These are phyloP conservation scores for Heteractis magnifica DNA, from an alignment of 92 coral and sea anemone genomes.

Conservation along the genomic window DNA sequence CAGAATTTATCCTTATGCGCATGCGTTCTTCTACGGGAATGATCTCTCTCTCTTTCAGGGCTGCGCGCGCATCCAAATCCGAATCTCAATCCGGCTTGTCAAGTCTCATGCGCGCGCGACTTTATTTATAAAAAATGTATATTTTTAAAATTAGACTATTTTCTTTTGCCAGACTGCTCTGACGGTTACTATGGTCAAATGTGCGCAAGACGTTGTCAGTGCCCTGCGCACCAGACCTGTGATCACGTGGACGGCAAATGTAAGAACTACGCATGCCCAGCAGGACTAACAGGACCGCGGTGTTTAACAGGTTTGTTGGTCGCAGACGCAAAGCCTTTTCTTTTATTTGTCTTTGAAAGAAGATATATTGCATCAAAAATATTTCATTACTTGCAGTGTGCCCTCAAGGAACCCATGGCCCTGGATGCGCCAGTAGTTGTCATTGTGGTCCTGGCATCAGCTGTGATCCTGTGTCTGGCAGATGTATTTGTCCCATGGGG, in stretches of 20 bases:
- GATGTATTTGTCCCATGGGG: slow-evolving; percentile 74
- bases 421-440: slow-evolving; percentile 58
- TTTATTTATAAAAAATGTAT: too few relatives aligned
- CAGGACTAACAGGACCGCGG: slow-evolving; percentile 51
- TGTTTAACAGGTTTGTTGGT: slow-evolving; percentile 47
- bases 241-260: slow-evolving; percentile 66
- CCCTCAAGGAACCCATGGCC: slow-evolving; percentile 64
- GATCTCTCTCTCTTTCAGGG: too few relatives aligned
- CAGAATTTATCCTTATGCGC: too few relatives aligned
- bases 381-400: slow-evolving; percentile 42
- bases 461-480: slow-evolving; percentile 74
- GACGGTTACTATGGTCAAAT: slow-evolving; percentile 53
- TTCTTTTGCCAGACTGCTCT: slow-evolving; percentile 45
- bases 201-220: slow-evolving; percentile 54
- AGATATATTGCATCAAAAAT: not conserved
- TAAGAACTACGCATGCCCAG: slow-evolving; percentile 45
- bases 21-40: too few relatives aligned
- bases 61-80: too few relatives aligned
- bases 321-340: too few relatives aligned
- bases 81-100: not conserved
- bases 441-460: slow-evolving; percentile 59
- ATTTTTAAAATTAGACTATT: too few relatives aligned
- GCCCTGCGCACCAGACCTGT: slow-evolving; percentile 53
- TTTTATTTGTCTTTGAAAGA: not conserved
- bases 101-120: too few relatives aligned